Percentiles rank a stretch among this genome's conserved stretches.
These are phyloP conservation scores for Gambelia wislizenii DNA, from an alignment of 2,797 vertebrate genomes.

Conservation along the genomic window DNA sequence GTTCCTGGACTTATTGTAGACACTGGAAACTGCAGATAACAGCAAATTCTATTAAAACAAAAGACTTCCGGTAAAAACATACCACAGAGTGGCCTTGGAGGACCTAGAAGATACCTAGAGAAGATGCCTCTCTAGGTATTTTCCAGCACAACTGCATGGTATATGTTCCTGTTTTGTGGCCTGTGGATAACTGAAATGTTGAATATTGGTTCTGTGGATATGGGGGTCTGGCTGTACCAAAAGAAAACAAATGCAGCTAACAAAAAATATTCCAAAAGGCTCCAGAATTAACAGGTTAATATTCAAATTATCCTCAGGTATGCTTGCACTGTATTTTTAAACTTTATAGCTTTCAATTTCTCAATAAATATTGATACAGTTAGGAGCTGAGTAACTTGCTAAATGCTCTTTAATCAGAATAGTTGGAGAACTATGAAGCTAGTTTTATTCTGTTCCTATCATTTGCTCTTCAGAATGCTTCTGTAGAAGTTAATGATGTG, in stretches of 20 bases:
- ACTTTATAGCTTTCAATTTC: neutral
- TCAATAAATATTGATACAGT: neutral
- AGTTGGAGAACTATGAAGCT: neutral
- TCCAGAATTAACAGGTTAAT: neutral
- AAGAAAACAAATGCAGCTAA: neutral
- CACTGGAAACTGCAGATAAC: too few relatives aligned
- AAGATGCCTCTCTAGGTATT: too few relatives aligned
- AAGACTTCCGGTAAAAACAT: too few relatives aligned
- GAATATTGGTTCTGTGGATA: too few relatives aligned
- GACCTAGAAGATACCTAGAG: too few relatives aligned
- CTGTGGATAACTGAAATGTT: too few relatives aligned
- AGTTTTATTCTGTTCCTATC: neutral
- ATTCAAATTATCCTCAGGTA: neutral
- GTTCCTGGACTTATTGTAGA: too few relatives aligned
- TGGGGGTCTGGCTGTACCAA: too few relatives aligned
- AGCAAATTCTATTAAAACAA: too few relatives aligned
- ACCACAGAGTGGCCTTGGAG: too few relatives aligned
- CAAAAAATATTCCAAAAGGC: neutral
- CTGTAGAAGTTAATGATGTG: neutral
- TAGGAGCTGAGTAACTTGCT: neutral
- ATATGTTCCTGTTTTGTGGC: too few relatives aligned
- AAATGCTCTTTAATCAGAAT: neutral
- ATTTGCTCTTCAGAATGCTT: neutral
- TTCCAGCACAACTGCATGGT: too few relatives aligned
- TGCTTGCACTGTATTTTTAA: slow-evolving; percentile 5